phyloP scores from a whole-genome alignment of 1,140 invertebrate species.

The Venturia canescens region DNA sequence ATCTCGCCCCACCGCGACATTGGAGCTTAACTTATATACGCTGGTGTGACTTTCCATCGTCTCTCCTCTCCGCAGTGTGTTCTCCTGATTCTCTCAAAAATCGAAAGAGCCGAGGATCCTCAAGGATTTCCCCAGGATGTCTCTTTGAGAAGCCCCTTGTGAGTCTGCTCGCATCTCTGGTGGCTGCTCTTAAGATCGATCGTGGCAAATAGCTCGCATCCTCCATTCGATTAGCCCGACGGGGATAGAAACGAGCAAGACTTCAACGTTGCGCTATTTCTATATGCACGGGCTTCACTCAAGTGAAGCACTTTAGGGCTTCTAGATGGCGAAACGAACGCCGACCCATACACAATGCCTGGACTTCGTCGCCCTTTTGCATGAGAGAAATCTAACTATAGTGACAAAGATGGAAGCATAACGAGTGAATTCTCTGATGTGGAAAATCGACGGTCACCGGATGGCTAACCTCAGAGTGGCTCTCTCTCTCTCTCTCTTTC shows the following conservation, averaged over 20 bases:
- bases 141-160: too few relatives aligned
- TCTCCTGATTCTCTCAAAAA: neutral
- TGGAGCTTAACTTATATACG: too few relatives aligned
- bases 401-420: neutral
- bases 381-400: neutral
- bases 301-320: neutral
- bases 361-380: conserved; percentile 33
- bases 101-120: neutral
- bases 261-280: neutral
- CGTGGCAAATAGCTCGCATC: conserved; percentile 48
- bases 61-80: neutral
- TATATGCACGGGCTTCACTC: neutral
- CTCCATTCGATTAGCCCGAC: conserved; percentile 44
- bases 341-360: conserved; percentile 49
- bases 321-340: conserved; percentile 29
- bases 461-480: neutral
- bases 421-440: neutral
- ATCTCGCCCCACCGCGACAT: too few relatives aligned
- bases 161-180: neutral
- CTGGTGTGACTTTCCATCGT: neutral
- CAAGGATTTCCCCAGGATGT: neutral
- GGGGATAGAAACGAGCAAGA: neutral
- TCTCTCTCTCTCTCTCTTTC: too few relatives aligned
- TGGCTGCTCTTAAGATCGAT: conserved; percentile 55
- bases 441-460: conserved; percentile 5